Evolutionary conservation across 2,888 invertebrate species (phyloP).

Genomic region (Laothoe populi): DNA sequence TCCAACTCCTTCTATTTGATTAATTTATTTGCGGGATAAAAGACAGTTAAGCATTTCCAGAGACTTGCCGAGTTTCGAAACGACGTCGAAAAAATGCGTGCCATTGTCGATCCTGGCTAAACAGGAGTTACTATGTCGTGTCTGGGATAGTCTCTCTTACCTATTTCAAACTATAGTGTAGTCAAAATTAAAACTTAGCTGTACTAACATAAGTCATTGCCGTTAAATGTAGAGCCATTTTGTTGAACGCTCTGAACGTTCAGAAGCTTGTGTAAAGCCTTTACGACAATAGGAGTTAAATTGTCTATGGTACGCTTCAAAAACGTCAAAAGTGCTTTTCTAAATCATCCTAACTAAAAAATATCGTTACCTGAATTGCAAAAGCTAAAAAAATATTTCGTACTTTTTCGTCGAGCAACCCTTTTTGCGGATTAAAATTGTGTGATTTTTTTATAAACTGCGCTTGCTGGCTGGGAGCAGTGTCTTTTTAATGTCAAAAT

Average conservation of each 20-base stretch:
- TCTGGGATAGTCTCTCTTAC: too few relatives aligned
- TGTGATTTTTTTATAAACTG: conserved; percentile 41
- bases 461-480: neutral
- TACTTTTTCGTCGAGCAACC: conserved; percentile 52
- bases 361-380: conserved; percentile 39
- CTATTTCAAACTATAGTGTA: too few relatives aligned
- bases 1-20: too few relatives aligned
- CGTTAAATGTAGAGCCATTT: neutral
- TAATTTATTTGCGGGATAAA: too few relatives aligned
- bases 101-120: too few relatives aligned
- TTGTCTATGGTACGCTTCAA: conserved; percentile 15
- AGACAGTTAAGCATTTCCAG: too few relatives aligned
- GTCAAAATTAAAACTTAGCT: too few relatives aligned
- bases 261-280: neutral
- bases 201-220: too few relatives aligned
- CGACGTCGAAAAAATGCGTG: too few relatives aligned
- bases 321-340: conserved; percentile 32
- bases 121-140: too few relatives aligned
- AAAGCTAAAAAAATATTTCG: conserved; percentile 44
- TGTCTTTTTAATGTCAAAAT: conserved; percentile 25
- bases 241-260: neutral
- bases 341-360: conserved; percentile 28
- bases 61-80: too few relatives aligned
- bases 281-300: conserved; percentile 8
- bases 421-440: conserved; percentile 58